phyloP scores from a whole-genome alignment of 30 jellyfish, hydroid and myxozoan genomes.

The Cassiopea xamachana region DNA sequence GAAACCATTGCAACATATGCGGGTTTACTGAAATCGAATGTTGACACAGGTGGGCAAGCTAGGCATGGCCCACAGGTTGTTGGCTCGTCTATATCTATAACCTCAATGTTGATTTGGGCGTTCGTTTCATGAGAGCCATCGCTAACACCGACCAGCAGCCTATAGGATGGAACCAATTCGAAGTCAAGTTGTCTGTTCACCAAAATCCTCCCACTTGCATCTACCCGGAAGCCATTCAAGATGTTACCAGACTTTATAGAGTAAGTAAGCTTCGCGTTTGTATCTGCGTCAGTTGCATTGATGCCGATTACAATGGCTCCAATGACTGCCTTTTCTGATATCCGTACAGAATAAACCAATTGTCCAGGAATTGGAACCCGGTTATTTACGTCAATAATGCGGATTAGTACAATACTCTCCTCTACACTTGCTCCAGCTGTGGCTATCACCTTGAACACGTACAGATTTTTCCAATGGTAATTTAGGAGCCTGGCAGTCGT shows the following conservation, averaged over 20 bases:
- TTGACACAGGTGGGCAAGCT: slow-evolving; percentile 62
- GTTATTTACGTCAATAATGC: slow-evolving; percentile 85
- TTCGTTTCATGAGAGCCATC: slow-evolving; percentile 76
- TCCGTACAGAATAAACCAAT: slow-evolving; percentile 49
- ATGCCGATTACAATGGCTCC: slow-evolving; percentile 82
- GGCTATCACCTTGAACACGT: slow-evolving; percentile 70
- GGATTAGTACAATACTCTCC: slow-evolving; percentile 61
- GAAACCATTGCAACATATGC: slow-evolving; percentile 63
- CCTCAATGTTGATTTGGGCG: slow-evolving; percentile 72
- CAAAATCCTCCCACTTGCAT: slow-evolving; percentile 73
- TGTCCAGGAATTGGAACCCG: slow-evolving; percentile 75
- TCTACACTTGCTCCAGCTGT: slow-evolving; percentile 37
- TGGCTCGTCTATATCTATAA: slow-evolving; percentile 64
- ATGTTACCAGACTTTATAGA: slow-evolving; percentile 73
- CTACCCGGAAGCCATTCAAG: slow-evolving; percentile 69
- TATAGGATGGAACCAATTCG: slow-evolving; percentile 41
- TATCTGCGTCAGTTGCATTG: slow-evolving; percentile 79
- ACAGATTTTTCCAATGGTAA: slow-evolving; percentile 56
- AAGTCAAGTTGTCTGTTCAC: slow-evolving; percentile 58
- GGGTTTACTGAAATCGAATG: slow-evolving; percentile 57
- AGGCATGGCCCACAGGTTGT: slow-evolving; percentile 64
- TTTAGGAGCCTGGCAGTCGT: slow-evolving; percentile 43
- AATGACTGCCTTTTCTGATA: slow-evolving; percentile 72
- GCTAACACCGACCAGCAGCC: slow-evolving; percentile 60
- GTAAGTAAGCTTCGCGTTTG: slow-evolving; percentile 68